Percentiles rank a stretch among this genome's conserved stretches.
Evolutionary conservation across 2,113 vertebrate genomes (phyloP).

Genomic region (Chroicocephalus ridibundus): DNA sequence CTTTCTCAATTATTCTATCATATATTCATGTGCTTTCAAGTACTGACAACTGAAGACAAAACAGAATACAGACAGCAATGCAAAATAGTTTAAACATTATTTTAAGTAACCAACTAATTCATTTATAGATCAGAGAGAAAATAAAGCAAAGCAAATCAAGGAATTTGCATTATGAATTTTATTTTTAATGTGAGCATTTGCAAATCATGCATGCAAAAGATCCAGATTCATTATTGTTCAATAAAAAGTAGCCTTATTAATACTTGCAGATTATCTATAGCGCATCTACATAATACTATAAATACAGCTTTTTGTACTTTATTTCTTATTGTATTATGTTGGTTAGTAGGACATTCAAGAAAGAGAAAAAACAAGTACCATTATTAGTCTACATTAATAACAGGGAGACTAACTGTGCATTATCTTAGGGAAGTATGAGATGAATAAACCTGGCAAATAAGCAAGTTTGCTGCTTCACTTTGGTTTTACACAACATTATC

Average conservation of each 20-base stretch:
- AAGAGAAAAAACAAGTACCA: not conserved
- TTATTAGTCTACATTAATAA: not conserved
- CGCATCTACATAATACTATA: not conserved
- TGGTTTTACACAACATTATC: not conserved
- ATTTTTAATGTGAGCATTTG: not conserved
- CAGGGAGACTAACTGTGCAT: not conserved
- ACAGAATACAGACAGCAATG: not conserved
- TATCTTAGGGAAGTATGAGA: not conserved
- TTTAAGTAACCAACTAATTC: not conserved
- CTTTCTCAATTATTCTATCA: not conserved
- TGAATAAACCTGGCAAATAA: not conserved
- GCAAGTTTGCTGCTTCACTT: not conserved
- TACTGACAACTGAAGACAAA: not conserved
- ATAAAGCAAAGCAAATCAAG: not conserved
- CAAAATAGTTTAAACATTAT: not conserved
- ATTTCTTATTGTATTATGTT: not conserved
- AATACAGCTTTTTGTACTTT: not conserved
- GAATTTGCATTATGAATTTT: not conserved
- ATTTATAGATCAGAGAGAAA: not conserved
- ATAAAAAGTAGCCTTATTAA: not conserved
- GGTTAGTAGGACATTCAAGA: not conserved
- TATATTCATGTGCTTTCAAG: not conserved
- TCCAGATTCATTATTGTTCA: not conserved
- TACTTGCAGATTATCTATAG: not conserved
- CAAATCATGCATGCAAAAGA: not conserved